Evolutionary conservation across 2,797 vertebrate genomes (phyloP).

Genomic region (Melanotaenia pygmaea): DNA sequence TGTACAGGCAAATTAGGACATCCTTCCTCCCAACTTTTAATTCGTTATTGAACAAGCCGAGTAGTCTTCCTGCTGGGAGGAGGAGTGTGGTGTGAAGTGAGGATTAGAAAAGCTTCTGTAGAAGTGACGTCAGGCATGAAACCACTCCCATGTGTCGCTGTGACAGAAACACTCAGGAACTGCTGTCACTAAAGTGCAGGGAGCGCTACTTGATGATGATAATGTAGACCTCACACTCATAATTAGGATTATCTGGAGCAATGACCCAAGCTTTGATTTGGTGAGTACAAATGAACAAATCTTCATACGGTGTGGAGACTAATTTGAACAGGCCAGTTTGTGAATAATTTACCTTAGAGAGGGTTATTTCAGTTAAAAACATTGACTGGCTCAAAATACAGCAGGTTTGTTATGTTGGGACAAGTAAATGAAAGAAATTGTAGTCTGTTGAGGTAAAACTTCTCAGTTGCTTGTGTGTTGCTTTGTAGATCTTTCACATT

Average conservation of each 20-base stretch:
- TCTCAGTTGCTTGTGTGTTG: constrained; percentile 29
- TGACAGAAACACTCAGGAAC: constrained; percentile 65
- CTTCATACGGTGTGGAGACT: constrained; percentile 38
- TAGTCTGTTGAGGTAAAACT: constrained; percentile 5
- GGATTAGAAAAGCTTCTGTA: constrained; percentile 57
- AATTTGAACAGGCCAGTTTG: constrained; percentile 40
- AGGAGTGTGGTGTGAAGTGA: constrained; percentile 51
- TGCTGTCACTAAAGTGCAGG: constrained; percentile 66
- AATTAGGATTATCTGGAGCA: constrained; percentile 73
- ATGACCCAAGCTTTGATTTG: constrained; percentile 64
- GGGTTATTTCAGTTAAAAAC: constrained; percentile 26
- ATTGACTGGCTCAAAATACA: constrained; percentile 25
- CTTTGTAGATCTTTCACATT: constrained; percentile 23
- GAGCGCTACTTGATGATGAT: constrained; percentile 55
- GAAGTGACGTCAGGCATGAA: constrained; percentile 59
- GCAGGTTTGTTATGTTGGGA: constrained; percentile 25
- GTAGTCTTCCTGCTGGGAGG: constrained; percentile 43
- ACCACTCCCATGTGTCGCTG: constrained; percentile 67
- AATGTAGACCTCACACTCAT: constrained; percentile 60
- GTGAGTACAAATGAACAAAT: constrained; percentile 73
- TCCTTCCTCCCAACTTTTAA: constrained; percentile 45
- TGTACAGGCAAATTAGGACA: constrained; percentile 4
- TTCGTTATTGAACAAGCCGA: constrained; percentile 20
- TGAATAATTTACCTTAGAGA: constrained; percentile 49
- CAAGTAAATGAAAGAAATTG: constrained; percentile 4